A percentile compares a stretch with the other conserved stretches of the same genome.
Conservation (phyloP, 1,140 invertebrate genomes). For the Drosophila sproati region DNA sequence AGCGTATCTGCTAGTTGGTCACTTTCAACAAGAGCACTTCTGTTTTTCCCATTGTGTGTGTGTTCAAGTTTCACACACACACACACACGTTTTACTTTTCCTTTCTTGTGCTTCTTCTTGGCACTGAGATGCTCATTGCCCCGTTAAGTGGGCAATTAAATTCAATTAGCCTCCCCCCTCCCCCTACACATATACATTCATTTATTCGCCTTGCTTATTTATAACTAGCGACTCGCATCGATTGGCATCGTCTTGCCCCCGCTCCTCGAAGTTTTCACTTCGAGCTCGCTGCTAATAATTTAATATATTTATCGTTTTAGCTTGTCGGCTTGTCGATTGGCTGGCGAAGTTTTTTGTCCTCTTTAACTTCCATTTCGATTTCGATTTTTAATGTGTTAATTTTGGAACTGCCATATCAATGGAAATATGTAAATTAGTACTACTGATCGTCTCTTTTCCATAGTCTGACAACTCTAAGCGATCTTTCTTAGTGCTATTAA, state of each 20-base stretch:
- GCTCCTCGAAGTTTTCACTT: conserved; percentile 44
- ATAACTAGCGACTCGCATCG: conserved; percentile 42
- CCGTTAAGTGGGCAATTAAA: conserved; percentile 77
- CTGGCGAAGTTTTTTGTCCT: not conserved
- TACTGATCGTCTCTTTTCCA: too few relatives aligned
- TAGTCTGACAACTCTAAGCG: too few relatives aligned
- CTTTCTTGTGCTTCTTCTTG: conserved; percentile 17
- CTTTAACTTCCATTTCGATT: conserved; percentile 26
- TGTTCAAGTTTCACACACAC: conserved; percentile 13
- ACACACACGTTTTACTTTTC: conserved; percentile 31
- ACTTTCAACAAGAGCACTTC: too few relatives aligned
- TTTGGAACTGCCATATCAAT: not conserved
- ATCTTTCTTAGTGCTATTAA: too few relatives aligned
- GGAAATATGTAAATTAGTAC: not conserved
- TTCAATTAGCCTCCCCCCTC: conserved; percentile 61
- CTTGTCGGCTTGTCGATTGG: conserved; percentile 18
- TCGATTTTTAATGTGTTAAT: conserved; percentile 35
- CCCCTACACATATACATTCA: conserved; percentile 23
- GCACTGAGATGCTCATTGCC: conserved; percentile 59
- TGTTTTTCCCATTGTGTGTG: not conserved
- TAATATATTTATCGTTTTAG: conserved; percentile 67
- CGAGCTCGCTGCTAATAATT: conserved; percentile 69
- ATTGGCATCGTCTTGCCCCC: conserved; percentile 5
- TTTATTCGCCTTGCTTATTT: conserved; percentile 43
- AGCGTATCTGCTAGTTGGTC: too few relatives aligned